Percentiles rank a stretch among this genome's conserved stretches.
phyloP scores from a whole-genome alignment of 2,797 vertebrate species.

The Pygocentrus nattereri region DNA sequence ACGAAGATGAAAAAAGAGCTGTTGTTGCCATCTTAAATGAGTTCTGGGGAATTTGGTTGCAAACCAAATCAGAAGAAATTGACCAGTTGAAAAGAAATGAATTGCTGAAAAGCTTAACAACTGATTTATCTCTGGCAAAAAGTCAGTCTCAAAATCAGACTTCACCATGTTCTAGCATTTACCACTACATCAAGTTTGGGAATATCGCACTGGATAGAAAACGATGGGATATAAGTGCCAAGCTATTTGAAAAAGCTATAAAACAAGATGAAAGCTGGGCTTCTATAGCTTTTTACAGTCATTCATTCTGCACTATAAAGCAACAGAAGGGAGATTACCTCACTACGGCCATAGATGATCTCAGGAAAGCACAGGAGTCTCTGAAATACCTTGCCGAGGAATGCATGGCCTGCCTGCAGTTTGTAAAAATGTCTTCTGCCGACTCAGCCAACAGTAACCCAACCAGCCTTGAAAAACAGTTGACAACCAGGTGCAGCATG shows the following conservation, averaged over 20 bases:
- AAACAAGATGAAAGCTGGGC: conserved; percentile 52
- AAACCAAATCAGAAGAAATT: conserved; percentile 46
- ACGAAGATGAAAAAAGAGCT: conserved; percentile 38
- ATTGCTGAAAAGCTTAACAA: conserved; percentile 28
- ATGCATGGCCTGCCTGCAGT: conserved; percentile 3
- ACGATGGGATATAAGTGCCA: neutral
- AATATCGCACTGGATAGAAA: conserved; percentile 31
- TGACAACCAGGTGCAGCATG: conserved; percentile 19
- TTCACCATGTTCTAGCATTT: conserved; percentile 51
- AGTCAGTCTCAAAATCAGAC: neutral
- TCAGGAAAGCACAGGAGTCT: conserved; percentile 38
- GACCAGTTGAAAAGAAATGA: conserved; percentile 29
- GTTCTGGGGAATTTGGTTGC: conserved; percentile 64
- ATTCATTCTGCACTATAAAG: conserved; percentile 44
- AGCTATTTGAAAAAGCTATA: conserved; percentile 45
- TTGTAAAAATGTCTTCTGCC: conserved; percentile 32
- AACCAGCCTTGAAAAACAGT: conserved; percentile 29
- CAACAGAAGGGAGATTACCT: conserved; percentile 17
- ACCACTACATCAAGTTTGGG: conserved; percentile 57
- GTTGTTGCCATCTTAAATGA: conserved; percentile 64
- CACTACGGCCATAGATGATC: conserved; percentile 35
- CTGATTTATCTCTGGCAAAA: conserved; percentile 41
- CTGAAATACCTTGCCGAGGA: conserved; percentile 27
- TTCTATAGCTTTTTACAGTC: conserved; percentile 60
- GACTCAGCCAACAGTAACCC: neutral